phyloP scores from a whole-genome alignment of 2,888 invertebrate genomes.

The Chesias legatella region DNA sequence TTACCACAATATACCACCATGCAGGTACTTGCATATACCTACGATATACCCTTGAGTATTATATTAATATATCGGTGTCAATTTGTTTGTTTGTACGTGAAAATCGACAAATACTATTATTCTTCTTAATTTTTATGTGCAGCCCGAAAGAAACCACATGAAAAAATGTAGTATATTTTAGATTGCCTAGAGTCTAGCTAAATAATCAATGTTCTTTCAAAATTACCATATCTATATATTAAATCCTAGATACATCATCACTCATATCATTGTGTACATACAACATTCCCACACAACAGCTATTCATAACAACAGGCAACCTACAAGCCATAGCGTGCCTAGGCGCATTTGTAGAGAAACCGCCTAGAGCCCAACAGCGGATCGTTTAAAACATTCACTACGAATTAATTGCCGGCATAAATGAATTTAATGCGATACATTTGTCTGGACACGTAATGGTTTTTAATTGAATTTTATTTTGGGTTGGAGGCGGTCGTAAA shows the following conservation, averaged over 20 bases:
- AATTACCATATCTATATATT: no score
- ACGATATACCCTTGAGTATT: no score
- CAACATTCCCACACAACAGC: conserved; percentile 43
- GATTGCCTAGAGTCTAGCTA: no score
- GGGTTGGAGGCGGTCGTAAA: not conserved
- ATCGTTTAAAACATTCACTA: conserved; percentile 52
- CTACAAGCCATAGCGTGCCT: conserved; percentile 50
- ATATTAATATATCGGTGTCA: no score
- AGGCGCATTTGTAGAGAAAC: conserved; percentile 47
- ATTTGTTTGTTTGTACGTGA: no score
- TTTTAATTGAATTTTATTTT: conserved; percentile 14
- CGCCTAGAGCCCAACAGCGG: conserved; percentile 35
- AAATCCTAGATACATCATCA: no score
- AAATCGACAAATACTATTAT: no score
- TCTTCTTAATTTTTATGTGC: no score
- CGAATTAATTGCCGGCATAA: conserved; percentile 65
- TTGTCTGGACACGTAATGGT: conserved; percentile 36
- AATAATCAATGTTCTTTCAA: no score
- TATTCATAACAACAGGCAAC: conserved; percentile 32
- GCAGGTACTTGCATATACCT: no score
- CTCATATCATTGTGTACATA: conserved; percentile 5
- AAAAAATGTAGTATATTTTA: no score
- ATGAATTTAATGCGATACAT: conserved; percentile 60
- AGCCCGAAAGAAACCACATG: no score
- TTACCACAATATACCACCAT: not conserved